Percentiles rank a stretch among this genome's conserved stretches.
These are phyloP conservation scores for Saturnia japonica DNA, from an alignment of 2,888 invertebrate species.

Conservation along the genomic window DNA sequence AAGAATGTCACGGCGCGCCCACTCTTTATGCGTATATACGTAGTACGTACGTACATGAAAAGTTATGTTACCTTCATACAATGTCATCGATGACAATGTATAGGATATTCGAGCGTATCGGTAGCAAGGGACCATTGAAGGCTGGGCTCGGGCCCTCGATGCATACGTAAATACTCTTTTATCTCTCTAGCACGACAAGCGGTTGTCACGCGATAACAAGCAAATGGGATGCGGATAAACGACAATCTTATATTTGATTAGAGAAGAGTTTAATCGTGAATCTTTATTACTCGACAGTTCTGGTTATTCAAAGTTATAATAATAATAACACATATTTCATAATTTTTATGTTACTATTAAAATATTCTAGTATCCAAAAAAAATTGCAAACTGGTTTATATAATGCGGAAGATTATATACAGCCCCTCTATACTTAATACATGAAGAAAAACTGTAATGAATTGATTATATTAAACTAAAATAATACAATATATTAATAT, in stretches of 20 bases:
- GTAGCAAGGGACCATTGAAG: conserved; percentile 35
- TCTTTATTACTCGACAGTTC: neutral
- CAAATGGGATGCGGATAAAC: conserved; percentile 24
- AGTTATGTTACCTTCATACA: conserved; percentile 15
- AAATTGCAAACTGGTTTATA: neutral
- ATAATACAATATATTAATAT: neutral
- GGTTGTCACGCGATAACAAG: conserved; percentile 30
- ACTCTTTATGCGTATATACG: conserved; percentile 22
- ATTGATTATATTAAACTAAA: too few relatives aligned
- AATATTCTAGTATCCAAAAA: neutral
- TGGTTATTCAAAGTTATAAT: neutral
- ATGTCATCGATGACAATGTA: conserved; percentile 17
- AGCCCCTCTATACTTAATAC: too few relatives aligned
- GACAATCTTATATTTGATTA: conserved; percentile 9
- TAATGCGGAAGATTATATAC: too few relatives aligned
- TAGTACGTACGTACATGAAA: conserved; percentile 16
- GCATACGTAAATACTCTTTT: conserved; percentile 53
- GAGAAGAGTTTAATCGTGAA: neutral
- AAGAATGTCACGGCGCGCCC: conserved; percentile 33
- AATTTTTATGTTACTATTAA: neutral
- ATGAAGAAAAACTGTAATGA: too few relatives aligned
- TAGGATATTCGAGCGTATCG: conserved; percentile 15
- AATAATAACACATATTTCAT: neutral
- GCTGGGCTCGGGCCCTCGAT: conserved; percentile 37
- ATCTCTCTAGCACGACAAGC: conserved; percentile 31